phyloP scores from a whole-genome alignment of 2,113 vertebrate genomes.

The Brevimyrus niger region DNA sequence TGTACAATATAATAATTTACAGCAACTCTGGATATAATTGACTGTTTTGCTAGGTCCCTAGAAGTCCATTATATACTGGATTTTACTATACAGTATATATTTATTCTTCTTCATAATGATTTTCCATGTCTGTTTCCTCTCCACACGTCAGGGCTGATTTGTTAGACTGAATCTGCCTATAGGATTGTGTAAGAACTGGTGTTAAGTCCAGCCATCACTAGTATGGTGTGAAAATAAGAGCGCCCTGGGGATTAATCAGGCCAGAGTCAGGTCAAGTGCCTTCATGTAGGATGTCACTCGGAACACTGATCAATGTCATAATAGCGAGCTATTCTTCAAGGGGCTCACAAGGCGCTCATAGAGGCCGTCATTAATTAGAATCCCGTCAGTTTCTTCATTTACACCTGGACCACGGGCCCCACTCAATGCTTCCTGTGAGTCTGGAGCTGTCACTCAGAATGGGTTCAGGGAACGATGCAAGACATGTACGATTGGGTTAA shows the following conservation, averaged over 20 bases:
- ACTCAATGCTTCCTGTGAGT: too few relatives aligned
- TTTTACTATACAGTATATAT: not conserved
- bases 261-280: constrained; percentile 54
- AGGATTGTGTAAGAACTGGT: not conserved
- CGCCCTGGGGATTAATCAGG: constrained; percentile 54
- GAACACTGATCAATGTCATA: constrained; percentile 56
- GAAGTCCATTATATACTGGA: too few relatives aligned
- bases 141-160: not conserved
- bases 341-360: constrained; percentile 59
- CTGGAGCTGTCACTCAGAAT: not conserved
- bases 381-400: not conserved
- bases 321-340: constrained; percentile 48
- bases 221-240: not conserved
- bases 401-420: not conserved
- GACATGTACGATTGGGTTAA: not conserved
- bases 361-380: constrained; percentile 14
- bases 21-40: too few relatives aligned
- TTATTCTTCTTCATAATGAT: not conserved
- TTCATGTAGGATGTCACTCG: constrained; percentile 57
- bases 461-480: not conserved
- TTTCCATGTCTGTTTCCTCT: not conserved
- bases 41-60: too few relatives aligned
- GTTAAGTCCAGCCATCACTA: constrained; percentile 4
- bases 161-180: not conserved
- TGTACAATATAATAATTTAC: too few relatives aligned